Base-by-base conservation (phyloP, 2,888 invertebrate species). In the Isoperla grammatica region DNA sequence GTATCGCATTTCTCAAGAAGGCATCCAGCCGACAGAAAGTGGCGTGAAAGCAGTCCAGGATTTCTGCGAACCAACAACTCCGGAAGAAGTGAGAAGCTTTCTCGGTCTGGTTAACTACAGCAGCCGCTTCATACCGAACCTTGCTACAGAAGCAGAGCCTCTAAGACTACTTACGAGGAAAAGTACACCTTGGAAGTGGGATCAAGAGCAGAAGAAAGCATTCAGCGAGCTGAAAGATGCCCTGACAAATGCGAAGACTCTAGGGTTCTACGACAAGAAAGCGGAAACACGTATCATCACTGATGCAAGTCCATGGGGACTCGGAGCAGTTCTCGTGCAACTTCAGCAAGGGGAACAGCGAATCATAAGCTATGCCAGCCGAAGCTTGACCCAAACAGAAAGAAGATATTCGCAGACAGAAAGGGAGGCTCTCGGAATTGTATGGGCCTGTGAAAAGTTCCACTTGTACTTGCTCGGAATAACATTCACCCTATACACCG, bases 331-430 rank as follows among this genome's bases (percentile, higher is more conserved):
- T 4, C 54, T 72, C 11, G 65, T 68, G 11, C 72, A 73, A 59
- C 59, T 60, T 3, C 56, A 65, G 15, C 8, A 60, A 1, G 62
- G 62, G 23, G 68, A 64, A 0, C 65, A 64, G 23, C 62, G 69
- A 62, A 63, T 75, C 2, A 73, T 76, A 23, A 68, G 69, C 1
- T 75, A 71, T 64, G 74, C 72, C 0, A 75, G 72, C 50, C 67
- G 65, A 64, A 73, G 66, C 61, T 68, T 72, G 56, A 68, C 68
- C 29, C 70, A 65, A 9, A 73, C 73, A 53, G 71, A 77, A 59
- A 67, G 64, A 67, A 69, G 67, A 73, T 71, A 72, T 64, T 76
- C 68, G 12, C 49, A 49, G 15, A 49, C 6, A n/a, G 49, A 49
- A 15, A 49, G 29, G 23, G 49, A 49, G 15, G 5, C 72, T 23